Base-by-base conservation (phyloP, 2,888 invertebrate species). In the Drosophila borborema region DNA sequence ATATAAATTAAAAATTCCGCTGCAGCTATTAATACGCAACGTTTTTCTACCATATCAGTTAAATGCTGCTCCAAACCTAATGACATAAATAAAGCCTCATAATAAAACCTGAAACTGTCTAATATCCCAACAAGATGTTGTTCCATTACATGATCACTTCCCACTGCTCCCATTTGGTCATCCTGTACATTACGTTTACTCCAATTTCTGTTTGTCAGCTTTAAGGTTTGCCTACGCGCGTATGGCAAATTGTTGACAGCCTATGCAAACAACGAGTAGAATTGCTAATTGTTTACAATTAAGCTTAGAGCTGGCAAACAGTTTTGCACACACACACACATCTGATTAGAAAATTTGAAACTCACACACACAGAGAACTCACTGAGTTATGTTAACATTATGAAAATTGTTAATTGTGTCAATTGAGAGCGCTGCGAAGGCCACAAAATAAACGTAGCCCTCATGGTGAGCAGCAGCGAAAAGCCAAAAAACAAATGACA, bases 401-500 rank as follows among this genome's bases (percentile, higher is more conserved):
- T 70, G 61, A 66, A 64, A 66, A 78, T 49, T 65, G 67, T 63
- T 68, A 72, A 80, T 49, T 72, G 76, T 36, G 31, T 36, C 66
- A 40, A 54, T 64, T 67, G 56, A 38, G 61, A 43, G 60, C 18
- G 20, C 7, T 23, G 45, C 14, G 54, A 51, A 40, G 45, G 55
- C 38, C 49, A 45, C 38, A 48, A 59, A 48, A 51, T 28, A 72
- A 46, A 49, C 65, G 51, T 72, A 60, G 60, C 36, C 51, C 59
- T 56, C 62, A 59, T 58, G 34, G 59, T 59, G 34, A 68, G 59
- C 51, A 64, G 75, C 40, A n/a, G 40, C n/a, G 40, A 40, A 8
- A n/a, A n/a, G n/a, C 40, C 40, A 16, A 81, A 81, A 88, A 86
- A 49, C 81, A 83, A 85, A 88, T 85, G 84, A 76, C 89, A 85